A percentile compares a stretch with the other conserved stretches of the same genome.
Evolutionary conservation across 2,888 invertebrate species (phyloP).

Genomic region (Formica aserva): DNA sequence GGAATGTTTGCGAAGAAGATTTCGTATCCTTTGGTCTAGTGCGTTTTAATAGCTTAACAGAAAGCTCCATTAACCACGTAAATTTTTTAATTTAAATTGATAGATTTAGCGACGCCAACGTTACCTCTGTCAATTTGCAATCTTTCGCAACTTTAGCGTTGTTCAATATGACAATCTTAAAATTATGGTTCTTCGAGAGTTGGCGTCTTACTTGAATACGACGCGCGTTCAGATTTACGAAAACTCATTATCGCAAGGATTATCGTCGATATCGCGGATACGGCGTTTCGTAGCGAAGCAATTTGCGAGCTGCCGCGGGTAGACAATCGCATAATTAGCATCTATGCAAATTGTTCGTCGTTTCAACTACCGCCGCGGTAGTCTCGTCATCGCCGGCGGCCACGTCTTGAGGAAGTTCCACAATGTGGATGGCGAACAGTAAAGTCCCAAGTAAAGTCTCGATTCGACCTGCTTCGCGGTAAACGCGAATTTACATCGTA

Average conservation of each 20-base stretch:
- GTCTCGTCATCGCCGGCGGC: conserved; percentile 41
- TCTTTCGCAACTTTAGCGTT: not conserved
- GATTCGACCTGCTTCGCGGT: conserved; percentile 35
- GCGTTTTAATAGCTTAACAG: conserved; percentile 5
- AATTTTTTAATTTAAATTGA: not conserved
- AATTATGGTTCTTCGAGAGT: not conserved
- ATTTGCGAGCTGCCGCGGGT: conserved; percentile 29
- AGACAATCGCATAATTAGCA: conserved; percentile 46
- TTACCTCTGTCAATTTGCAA: not conserved
- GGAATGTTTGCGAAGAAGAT: not conserved
- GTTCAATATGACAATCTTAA: not conserved
- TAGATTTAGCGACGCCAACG: not conserved
- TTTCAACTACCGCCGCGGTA: conserved; percentile 7
- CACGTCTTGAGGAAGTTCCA: conserved; percentile 37
- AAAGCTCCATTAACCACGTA: not conserved
- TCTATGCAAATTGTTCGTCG: conserved; percentile 53
- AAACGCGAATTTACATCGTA: conserved; percentile 61
- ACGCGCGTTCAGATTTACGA: conserved; percentile 17
- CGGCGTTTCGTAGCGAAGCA: conserved; percentile 16
- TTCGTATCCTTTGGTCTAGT: not conserved
- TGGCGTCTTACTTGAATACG: not conserved
- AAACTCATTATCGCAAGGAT: conserved; percentile 20
- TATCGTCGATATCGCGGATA: conserved; percentile 30
- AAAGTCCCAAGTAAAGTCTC: conserved; percentile 54
- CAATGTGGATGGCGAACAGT: conserved; percentile 24